Conservation (phyloP, 2,888 invertebrate genomes). For the Spialia ferax region DNA sequence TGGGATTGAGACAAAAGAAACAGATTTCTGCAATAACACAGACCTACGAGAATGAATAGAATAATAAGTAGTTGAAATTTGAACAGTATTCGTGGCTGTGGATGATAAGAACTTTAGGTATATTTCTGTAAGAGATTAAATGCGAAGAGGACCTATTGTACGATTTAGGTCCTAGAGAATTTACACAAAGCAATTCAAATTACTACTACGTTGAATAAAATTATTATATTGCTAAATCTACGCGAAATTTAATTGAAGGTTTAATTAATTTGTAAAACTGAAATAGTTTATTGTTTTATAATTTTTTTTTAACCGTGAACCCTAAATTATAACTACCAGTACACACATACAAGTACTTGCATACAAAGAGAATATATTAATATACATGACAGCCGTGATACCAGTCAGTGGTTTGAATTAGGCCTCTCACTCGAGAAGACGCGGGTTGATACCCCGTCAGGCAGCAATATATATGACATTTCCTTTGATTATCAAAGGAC, state of each 20-base stretch:
- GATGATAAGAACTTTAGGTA: constrained; percentile 23
- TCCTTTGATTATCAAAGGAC: no score
- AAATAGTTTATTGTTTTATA: no score
- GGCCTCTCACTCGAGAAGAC: no score
- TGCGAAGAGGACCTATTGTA: neutral
- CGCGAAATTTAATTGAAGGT: neutral
- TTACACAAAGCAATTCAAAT: constrained; percentile 1
- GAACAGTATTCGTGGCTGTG: constrained; percentile 26
- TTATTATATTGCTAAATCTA: neutral
- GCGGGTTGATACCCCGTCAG: no score
- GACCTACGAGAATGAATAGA: constrained; percentile 10
- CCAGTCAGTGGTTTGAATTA: no score
- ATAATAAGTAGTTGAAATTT: constrained; percentile 25
- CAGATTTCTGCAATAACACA: constrained; percentile 16
- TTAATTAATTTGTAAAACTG: neutral
- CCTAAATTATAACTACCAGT: no score
- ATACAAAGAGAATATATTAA: no score
- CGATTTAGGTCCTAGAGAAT: neutral
- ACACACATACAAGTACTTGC: no score
- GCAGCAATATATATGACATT: no score
- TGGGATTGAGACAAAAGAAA: neutral
- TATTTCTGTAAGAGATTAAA: constrained; percentile 23
- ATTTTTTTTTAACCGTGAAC: no score
- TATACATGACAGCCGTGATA: no score
- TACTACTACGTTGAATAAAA: neutral